A percentile compares a stretch with the other conserved stretches of the same genome.
Conservation (phyloP, 2,888 invertebrate species). For the Eristalinus sepulchralis region DNA sequence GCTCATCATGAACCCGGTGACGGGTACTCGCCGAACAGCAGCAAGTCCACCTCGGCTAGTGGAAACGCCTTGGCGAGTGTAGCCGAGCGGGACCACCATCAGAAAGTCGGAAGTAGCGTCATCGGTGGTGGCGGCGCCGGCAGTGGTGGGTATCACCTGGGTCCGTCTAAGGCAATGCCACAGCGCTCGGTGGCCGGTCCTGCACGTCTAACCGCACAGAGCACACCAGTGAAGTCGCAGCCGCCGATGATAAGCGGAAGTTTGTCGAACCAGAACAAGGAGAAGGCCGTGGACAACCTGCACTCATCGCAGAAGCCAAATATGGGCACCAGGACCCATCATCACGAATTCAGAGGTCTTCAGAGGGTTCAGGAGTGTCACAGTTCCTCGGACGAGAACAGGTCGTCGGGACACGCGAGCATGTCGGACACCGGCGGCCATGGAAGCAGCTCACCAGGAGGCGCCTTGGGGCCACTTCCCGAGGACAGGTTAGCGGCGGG, state of each 20-base stretch:
- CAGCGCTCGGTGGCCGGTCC: conserved; percentile 82
- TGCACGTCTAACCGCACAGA: conserved; percentile 83
- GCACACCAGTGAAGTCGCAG: conserved; percentile 84
- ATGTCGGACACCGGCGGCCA: conserved; percentile 95
- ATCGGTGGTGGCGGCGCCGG: not conserved
- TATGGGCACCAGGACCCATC: conserved; percentile 77
- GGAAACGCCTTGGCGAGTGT: conserved; percentile 34
- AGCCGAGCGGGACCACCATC: conserved; percentile 60
- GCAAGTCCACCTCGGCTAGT: conserved; percentile 18
- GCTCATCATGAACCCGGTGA: conserved; percentile 43
- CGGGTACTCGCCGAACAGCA: conserved; percentile 59
- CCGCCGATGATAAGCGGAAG: conserved; percentile 83
- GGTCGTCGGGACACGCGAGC: conserved; percentile 95
- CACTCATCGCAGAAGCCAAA: conserved; percentile 72
- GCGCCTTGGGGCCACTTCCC: conserved; percentile 81
- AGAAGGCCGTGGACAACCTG: conserved; percentile 33
- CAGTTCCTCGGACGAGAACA: conserved; percentile 93
- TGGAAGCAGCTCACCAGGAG: conserved; percentile 83
- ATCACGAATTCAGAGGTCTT: conserved; percentile 79
- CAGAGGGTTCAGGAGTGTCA: conserved; percentile 87
- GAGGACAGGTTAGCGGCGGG: conserved; percentile 85
- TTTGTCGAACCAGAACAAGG: conserved; percentile 73
- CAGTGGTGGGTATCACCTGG: conserved; percentile 35
- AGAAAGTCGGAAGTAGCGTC: conserved; percentile 35
- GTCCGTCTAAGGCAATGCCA: conserved; percentile 75